Base-by-base conservation (phyloP, 2,888 invertebrate genomes). In the Yponomeuta cagnagella region DNA sequence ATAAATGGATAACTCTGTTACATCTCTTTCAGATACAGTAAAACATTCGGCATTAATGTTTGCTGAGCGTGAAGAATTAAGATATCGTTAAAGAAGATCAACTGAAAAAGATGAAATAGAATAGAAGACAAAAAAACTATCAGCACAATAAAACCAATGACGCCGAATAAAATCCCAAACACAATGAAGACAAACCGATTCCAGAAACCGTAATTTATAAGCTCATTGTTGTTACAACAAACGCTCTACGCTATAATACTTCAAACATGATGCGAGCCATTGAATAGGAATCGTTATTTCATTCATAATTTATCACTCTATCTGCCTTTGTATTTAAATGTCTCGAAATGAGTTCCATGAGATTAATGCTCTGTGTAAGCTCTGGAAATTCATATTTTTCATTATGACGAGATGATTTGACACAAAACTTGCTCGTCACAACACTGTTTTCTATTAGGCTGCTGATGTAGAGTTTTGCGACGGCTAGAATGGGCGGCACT, bases 221-320 rank as follows among this genome's bases (percentile, higher is more conserved):
- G 82, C 80, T 84, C 82, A 88, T 89, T 90, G 89, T 90, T 85
- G 79, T 77, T 79, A 76, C 80, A 76, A 82, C 79, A 82, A 81
- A 79, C 77, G 81, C 79, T 87, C 87, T 86, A 86, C 87, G 85
- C 85, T 85, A 82, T 81, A 81, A 78, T 75, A 78, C 80, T 77
- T 80, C 77, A 80, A 84, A 85, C 86, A 85, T 82, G 83, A 84
- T 80, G 79, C 82, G 80, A 77, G 79, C 83, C 31, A 82, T 82
- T 79, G 80, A 80, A 80, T 80, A 75, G 76, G 81, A 82, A 85
- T 85, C 83, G 84, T 87, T 86, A 85, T 85, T 86, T 82, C 85
- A 87, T 89, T 89, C 84, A 87, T 86, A 87, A 90, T 89, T 88
- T 89, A 90, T 90, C 86, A 88, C 85, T 86, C 77, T 83, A 86